Evolutionary conservation across 2,797 vertebrate genomes (phyloP).

Genomic region (Limosa lapponica): DNA sequence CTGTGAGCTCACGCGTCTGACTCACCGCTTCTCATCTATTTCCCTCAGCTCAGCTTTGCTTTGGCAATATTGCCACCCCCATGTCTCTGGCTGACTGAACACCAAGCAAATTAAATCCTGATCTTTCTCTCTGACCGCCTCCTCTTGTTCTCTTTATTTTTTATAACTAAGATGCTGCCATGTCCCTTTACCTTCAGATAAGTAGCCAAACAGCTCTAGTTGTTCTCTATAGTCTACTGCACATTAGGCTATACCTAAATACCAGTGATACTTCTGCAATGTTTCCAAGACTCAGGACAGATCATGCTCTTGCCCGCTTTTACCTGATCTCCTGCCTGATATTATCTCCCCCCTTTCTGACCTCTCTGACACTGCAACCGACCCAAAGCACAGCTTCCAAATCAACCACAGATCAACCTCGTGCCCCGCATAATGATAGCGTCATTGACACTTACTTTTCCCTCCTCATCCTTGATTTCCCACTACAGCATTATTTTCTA

Average conservation of each 20-base stretch:
- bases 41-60: constrained; percentile 34
- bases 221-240: not conserved
- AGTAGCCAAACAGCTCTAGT: not conserved
- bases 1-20: constrained; percentile 42
- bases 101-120: constrained; percentile 30
- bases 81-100: constrained; percentile 16
- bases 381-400: not conserved
- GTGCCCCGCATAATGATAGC: not conserved
- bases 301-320: not conserved
- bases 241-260: not conserved
- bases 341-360: not conserved
- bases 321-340: not conserved
- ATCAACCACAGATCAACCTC: not conserved
- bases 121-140: not conserved
- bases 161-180: not conserved
- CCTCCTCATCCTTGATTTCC: not conserved
- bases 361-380: not conserved
- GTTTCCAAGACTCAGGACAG: not conserved
- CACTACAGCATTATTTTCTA: not conserved
- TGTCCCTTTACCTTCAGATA: not conserved
- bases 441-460: not conserved
- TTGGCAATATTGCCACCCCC: constrained; percentile 52
- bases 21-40: constrained; percentile 24
- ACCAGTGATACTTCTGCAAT: not conserved
- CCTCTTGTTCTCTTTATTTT: not conserved